Base-by-base conservation (phyloP, 2,113 vertebrate genomes). In the Sakesphorus luctuosus region DNA sequence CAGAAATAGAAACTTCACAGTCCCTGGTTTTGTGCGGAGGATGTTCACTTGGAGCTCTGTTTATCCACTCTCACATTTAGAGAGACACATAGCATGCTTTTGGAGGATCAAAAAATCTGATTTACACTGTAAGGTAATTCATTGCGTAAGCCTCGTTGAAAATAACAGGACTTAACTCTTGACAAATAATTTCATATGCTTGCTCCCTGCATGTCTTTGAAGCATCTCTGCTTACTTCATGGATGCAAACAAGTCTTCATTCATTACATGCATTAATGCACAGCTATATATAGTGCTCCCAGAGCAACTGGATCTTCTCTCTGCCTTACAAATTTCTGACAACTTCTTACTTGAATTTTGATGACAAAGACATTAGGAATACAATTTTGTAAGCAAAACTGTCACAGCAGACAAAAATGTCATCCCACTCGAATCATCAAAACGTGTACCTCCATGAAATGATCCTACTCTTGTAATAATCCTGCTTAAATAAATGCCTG, bases 271-370 rank as follows among this genome's bases (percentile, higher is more conserved):
- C 69, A 58, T 72, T 93, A 92, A 76, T 31, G 58, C 78, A 84
- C 75, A 94, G 79, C 65, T 91, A 93, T 90, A 91, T 81, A 88
- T 33, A 96, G 65, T 11, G 4, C 33, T 12, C 56, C 91, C 72
- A 56, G 35, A 88, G n/a, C 72, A 77, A 71, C 11, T 31, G 16
- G 18, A 84, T 88, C 80, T 78, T 79, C 72, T 46, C 65, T 62
- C 43, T 81, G 68, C 85, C 88, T 90, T 86, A 77, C 26, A 86
- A 55, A 71, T 52, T 93, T 76, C 87, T 91, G 90, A 87, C 87
- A 96, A 74, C 47, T 84, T 62, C 80, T 88, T 62, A 90, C 52
- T 24, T 83, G 72, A 90, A 77, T 90, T 94, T 93, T 90, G 84
- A 93, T 3, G 6, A 93, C 75, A 80, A 73, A 77, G 61, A 73